A percentile compares a stretch with the other conserved stretches of the same genome.
These are phyloP conservation scores for Ophiodon elongatus DNA, from an alignment of 2,113 vertebrate genomes.

Conservation along the genomic window DNA sequence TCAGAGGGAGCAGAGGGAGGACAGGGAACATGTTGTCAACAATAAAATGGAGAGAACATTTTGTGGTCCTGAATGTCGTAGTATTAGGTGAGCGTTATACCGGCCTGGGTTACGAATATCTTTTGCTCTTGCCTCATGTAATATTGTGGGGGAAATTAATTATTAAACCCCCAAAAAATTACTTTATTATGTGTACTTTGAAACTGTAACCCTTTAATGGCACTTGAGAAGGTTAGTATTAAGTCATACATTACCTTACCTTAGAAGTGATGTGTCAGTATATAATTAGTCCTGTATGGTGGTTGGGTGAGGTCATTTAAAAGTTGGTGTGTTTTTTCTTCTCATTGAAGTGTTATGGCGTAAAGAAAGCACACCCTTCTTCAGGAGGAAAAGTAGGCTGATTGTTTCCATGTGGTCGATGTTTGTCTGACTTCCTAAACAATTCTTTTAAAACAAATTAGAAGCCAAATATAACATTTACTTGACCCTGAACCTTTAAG, in stretches of 20 bases:
- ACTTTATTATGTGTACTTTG: background rate
- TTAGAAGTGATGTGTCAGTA: background rate
- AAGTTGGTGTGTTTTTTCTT: background rate
- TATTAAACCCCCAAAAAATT: background rate
- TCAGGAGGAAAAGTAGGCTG: background rate
- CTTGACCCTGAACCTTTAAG: background rate
- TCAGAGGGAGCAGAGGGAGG: background rate
- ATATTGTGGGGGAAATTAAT: background rate
- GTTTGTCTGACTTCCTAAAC: background rate
- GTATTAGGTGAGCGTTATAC: background rate
- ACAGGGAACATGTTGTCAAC: background rate
- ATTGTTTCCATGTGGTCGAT: constrained; percentile 11
- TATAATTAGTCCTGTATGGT: background rate
- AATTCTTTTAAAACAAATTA: background rate
- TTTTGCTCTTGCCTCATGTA: background rate
- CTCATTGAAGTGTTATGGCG: background rate
- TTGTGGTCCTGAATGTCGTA: background rate
- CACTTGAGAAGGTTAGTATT: background rate
- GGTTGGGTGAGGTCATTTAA: background rate
- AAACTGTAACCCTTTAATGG: background rate
- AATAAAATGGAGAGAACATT: background rate
- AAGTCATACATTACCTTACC: no score
- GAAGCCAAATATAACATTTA: background rate
- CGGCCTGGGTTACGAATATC: background rate
- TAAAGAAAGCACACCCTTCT: background rate